A percentile compares a stretch with the other conserved stretches of the same genome.
These are phyloP conservation scores for Candoia aspera DNA, from an alignment of 2,113 vertebrate genomes.

Conservation along the genomic window DNA sequence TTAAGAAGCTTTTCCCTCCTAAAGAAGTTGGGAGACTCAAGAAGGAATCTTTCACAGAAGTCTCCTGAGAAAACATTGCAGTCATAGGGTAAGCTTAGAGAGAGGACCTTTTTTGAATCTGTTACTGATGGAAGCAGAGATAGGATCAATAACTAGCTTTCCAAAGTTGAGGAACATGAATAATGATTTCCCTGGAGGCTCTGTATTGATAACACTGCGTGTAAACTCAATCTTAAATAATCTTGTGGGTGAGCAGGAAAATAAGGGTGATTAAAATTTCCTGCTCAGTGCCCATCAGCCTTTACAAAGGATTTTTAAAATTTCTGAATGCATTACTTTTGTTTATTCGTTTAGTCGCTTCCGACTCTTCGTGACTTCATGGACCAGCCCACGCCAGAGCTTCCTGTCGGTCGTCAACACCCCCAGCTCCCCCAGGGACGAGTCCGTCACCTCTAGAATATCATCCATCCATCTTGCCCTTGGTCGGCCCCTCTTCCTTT, in stretches of 20 bases:
- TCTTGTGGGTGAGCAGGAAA: neutral
- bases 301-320: neutral
- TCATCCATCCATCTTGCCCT: no score
- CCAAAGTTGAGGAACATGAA: neutral
- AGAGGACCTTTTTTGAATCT: neutral
- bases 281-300: neutral
- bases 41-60: no score
- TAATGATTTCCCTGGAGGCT: neutral
- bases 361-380: no score
- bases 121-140: neutral
- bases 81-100: neutral
- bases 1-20: neutral
- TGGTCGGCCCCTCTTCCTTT: no score
- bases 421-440: no score
- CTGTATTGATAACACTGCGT: neutral
- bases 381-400: no score
- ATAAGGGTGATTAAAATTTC: neutral
- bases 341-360: no score
- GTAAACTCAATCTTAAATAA: neutral
- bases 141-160: neutral
- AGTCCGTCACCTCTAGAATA: no score
- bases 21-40: no score
- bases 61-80: neutral
- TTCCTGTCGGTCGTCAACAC: no score
- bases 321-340: neutral